These are phyloP conservation scores for Thymelicus sylvestris DNA, from an alignment of 2,888 invertebrate species.

Conservation along the genomic window DNA sequence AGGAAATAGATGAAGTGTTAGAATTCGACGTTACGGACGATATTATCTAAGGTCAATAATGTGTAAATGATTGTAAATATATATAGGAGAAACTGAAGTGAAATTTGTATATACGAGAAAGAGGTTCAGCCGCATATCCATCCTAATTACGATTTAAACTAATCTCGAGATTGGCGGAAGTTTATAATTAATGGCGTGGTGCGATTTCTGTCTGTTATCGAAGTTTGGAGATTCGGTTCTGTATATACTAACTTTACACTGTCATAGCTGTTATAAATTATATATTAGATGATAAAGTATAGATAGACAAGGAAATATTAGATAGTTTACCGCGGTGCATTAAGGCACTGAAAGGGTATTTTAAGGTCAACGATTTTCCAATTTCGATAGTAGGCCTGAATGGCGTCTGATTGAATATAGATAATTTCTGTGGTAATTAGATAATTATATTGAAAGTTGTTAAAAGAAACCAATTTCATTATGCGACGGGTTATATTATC, in stretches of 20 bases:
- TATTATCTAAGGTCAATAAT: constrained; percentile 39
- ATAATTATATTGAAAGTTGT: constrained; percentile 22
- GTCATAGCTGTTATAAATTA: constrained; percentile 36
- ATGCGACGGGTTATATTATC: constrained; percentile 24
- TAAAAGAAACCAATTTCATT: constrained; percentile 24
- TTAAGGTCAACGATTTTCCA: constrained; percentile 25
- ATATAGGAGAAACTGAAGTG: constrained; percentile 33
- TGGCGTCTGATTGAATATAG: constrained; percentile 23
- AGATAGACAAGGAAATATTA: constrained; percentile 37
- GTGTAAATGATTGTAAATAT: constrained; percentile 66
- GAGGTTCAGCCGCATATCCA: constrained; percentile 79
- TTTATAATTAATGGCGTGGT: constrained; percentile 48
- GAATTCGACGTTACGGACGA: constrained; percentile 49
- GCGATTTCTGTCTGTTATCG: constrained; percentile 49
- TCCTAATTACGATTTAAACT: constrained; percentile 59
- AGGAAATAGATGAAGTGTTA: constrained; percentile 40
- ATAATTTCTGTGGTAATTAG: constrained; percentile 21
- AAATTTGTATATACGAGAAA: constrained; percentile 47
- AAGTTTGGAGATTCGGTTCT: constrained; percentile 37
- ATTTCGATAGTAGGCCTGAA: constrained; percentile 24
- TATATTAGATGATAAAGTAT: constrained; percentile 33
- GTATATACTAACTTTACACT: constrained; percentile 31
- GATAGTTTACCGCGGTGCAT: constrained; percentile 16
- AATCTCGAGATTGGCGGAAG: constrained; percentile 54
- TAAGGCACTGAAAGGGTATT: constrained; percentile 23